Evolutionary conservation across 2,797 vertebrate species (phyloP).

Genomic region (Sus cebifrons): DNA sequence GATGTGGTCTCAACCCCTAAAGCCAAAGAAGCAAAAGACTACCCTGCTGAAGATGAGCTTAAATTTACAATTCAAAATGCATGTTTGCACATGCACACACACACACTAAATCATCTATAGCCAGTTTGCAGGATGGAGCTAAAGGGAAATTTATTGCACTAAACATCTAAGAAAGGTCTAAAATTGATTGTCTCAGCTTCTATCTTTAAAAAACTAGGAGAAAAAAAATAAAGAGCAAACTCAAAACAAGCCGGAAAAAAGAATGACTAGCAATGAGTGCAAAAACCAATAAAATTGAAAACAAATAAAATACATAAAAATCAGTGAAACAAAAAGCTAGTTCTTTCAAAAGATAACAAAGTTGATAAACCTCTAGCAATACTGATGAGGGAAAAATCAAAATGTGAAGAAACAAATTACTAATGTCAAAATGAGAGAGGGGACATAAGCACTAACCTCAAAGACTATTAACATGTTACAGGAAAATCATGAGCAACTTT

Average conservation of each 20-base stretch:
- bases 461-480: neutral
- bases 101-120: neutral
- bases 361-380: neutral
- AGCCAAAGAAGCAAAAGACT: neutral
- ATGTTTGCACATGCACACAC: accelerated
- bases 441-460: neutral
- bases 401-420: neutral
- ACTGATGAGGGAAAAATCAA: neutral
- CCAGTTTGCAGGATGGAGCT: neutral
- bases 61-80: neutral
- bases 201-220: neutral
- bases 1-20: neutral
- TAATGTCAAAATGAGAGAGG: neutral
- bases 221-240: neutral
- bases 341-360: neutral
- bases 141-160: neutral
- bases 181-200: neutral
- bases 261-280: neutral
- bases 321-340: neutral
- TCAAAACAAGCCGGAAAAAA: neutral
- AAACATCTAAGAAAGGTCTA: neutral
- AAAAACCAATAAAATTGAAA: neutral
- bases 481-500: neutral
- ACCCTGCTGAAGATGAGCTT: neutral
- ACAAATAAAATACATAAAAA: neutral